These are phyloP conservation scores for Cnemophilus loriae DNA, from an alignment of 2,113 vertebrate genomes.

Conservation along the genomic window DNA sequence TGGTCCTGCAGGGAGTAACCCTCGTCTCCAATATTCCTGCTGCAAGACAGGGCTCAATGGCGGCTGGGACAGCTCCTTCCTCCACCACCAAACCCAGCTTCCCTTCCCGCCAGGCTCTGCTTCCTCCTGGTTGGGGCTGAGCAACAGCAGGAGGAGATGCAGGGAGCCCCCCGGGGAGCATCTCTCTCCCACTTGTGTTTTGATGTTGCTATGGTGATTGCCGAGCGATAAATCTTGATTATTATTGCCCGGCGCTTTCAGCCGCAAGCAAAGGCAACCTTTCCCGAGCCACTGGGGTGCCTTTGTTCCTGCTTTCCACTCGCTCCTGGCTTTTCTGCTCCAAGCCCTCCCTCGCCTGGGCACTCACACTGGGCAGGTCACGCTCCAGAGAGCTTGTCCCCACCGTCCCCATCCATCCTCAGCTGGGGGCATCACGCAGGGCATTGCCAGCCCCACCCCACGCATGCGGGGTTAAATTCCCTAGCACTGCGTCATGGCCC, in stretches of 20 bases:
- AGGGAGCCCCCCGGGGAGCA: not conserved
- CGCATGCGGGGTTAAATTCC: accelerated
- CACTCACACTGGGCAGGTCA: not conserved
- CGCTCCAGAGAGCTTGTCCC: not conserved
- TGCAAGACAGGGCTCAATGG: not conserved
- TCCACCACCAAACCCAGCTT: accelerated
- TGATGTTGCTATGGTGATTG: conserved; percentile 75
- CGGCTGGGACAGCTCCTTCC: not conserved
- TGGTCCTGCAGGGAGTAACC: accelerated
- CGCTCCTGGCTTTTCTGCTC: not conserved
- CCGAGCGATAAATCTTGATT: conserved; percentile 68
- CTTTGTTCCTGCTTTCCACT: not conserved
- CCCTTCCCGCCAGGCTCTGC: not conserved
- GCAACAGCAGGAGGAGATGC: not conserved
- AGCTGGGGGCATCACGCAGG: accelerated
- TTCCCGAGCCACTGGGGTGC: not conserved
- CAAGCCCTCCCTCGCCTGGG: not conserved
- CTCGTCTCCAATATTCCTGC: accelerated
- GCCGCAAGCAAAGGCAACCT: conserved; percentile 31
- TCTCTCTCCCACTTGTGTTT: conserved; percentile 70
- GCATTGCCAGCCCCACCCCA: not conserved
- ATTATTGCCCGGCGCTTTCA: conserved; percentile 66
- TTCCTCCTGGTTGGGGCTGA: not conserved
- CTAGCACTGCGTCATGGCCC: accelerated
- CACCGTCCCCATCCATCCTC: not conserved